A percentile compares a stretch with the other conserved stretches of the same genome.
Conservation (phyloP, 2,113 vertebrate genomes). For the Garra rufa region DNA sequence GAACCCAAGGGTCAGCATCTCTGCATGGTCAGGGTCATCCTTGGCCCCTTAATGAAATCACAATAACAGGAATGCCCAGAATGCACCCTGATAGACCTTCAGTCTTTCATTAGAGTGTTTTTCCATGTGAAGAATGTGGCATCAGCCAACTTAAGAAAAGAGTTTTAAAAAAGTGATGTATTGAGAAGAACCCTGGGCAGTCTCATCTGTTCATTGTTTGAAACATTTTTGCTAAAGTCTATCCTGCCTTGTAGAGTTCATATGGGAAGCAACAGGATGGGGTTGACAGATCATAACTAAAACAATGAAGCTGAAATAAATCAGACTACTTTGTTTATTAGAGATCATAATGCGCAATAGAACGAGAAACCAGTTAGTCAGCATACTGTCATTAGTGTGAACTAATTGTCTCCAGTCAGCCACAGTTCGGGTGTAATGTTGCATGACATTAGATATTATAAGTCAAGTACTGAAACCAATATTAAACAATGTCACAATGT, state of each 20-base stretch:
- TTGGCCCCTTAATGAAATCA: conserved; percentile 69
- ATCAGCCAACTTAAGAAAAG: conserved; percentile 2
- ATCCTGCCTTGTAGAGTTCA: neutral
- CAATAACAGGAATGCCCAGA: conserved; percentile 74
- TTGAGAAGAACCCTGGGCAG: neutral
- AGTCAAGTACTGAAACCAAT: neutral
- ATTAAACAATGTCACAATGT: neutral
- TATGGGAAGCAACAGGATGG: neutral
- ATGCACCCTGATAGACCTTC: conserved; percentile 41
- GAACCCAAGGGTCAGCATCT: conserved; percentile 65
- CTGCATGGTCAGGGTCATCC: conserved; percentile 67
- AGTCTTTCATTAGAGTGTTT: conserved; percentile 14
- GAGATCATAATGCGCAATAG: neutral
- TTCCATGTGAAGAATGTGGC: conserved; percentile 1
- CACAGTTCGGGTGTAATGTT: conserved; percentile 12
- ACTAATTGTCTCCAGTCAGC: neutral
- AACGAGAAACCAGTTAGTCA: neutral
- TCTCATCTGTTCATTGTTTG: conserved; percentile 5
- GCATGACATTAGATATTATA: conserved; percentile 12
- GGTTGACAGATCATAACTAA: neutral
- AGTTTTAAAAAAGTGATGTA: neutral
- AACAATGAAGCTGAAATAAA: neutral
- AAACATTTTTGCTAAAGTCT: neutral
- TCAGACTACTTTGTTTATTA: neutral
- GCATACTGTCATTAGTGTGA: neutral